These are phyloP conservation scores for Drosophila acutilabella DNA, from an alignment of 2,888 invertebrate species.

Conservation along the genomic window DNA sequence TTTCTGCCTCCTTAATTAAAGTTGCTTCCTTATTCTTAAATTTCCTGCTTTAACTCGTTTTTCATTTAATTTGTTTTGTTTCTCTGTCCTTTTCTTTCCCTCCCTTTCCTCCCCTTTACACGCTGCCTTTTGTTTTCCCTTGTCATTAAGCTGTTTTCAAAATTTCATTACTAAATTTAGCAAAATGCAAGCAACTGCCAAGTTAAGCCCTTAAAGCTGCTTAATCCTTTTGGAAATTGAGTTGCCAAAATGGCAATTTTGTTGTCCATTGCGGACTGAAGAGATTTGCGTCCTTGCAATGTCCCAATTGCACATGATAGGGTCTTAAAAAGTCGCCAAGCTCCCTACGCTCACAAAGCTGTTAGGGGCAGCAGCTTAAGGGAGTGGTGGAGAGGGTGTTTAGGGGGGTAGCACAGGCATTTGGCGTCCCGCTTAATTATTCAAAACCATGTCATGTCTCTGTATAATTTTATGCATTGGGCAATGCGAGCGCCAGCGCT, in stretches of 20 bases:
- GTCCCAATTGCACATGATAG: slow-evolving; percentile 43
- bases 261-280: slow-evolving; percentile 24
- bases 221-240: slow-evolving; percentile 64
- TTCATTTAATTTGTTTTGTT: neutral
- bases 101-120: neutral
- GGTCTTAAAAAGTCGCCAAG: slow-evolving; percentile 33
- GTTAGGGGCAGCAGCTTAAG: neutral
- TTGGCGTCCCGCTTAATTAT: slow-evolving; percentile 83
- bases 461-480: slow-evolving; percentile 84
- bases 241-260: slow-evolving; percentile 48
- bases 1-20: no score
- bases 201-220: slow-evolving; percentile 51
- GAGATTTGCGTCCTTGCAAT: slow-evolving; percentile 36
- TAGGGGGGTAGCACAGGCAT: slow-evolving; percentile 26
- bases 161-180: slow-evolving; percentile 19
- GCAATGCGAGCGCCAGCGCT: slow-evolving; percentile 67
- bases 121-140: neutral
- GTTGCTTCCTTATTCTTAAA: neutral
- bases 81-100: neutral
- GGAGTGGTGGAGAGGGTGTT: neutral
- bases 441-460: slow-evolving; percentile 84
- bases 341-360: neutral
- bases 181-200: slow-evolving; percentile 12
- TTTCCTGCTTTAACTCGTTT: neutral
- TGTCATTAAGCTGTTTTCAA: slow-evolving; percentile 15